These are phyloP conservation scores for Leucopsar rothschildi DNA, from an alignment of 2,113 vertebrate genomes.

Conservation along the genomic window DNA sequence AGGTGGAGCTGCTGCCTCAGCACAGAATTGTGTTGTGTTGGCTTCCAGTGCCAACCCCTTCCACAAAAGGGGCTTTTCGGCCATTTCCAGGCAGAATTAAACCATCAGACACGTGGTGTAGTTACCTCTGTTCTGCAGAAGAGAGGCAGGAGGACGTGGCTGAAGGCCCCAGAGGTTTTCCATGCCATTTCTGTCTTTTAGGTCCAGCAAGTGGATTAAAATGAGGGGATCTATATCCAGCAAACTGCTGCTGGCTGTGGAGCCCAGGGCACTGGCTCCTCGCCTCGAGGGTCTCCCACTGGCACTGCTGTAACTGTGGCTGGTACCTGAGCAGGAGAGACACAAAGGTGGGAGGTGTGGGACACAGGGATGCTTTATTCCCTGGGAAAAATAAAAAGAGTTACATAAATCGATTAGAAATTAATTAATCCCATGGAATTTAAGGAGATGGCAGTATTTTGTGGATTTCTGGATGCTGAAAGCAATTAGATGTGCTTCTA, in stretches of 20 bases:
- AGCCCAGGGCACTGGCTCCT: constrained; percentile 68
- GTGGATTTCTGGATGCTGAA: background rate
- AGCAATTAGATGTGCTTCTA: background rate
- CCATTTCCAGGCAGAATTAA: background rate
- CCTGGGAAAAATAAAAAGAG: background rate
- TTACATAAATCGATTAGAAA: background rate
- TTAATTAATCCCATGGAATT: background rate
- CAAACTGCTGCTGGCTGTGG: constrained; percentile 77
- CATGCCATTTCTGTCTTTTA: constrained; percentile 90
- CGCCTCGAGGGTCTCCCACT: constrained; percentile 68
- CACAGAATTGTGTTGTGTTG: background rate
- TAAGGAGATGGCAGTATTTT: background rate
- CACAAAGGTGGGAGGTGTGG: background rate
- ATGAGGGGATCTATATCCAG: constrained; percentile 95
- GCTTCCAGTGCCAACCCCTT: background rate
- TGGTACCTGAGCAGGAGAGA: constrained; percentile 50
- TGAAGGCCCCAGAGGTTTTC: constrained; percentile 94
- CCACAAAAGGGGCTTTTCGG: background rate
- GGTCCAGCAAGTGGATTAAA: constrained; percentile 92
- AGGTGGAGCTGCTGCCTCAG: background rate
- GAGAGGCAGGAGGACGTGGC: constrained; percentile 85
- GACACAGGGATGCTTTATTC: background rate
- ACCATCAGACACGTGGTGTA: accelerated
- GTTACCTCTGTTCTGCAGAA: constrained; percentile 88
- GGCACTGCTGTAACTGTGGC: constrained; percentile 69